These are phyloP conservation scores for Triplophysa dalaica DNA, from an alignment of 2,113 vertebrate species.

Conservation along the genomic window DNA sequence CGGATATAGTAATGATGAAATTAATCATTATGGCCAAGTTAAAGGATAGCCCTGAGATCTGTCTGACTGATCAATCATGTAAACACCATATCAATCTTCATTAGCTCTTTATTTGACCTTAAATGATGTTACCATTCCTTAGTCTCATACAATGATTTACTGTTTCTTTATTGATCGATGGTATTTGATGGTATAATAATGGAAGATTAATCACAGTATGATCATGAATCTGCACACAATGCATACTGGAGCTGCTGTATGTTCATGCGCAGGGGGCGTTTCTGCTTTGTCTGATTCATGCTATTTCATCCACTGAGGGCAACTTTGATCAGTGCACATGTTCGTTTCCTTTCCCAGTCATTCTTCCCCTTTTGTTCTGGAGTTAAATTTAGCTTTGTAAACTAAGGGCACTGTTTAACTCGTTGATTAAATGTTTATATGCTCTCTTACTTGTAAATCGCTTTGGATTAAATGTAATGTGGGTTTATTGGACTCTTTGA, in stretches of 20 bases:
- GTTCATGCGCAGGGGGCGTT: conserved; percentile 67
- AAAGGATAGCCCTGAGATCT: neutral
- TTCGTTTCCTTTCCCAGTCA: neutral
- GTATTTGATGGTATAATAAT: conserved; percentile 5
- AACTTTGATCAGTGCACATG: conserved; percentile 30
- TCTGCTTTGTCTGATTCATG: conserved; percentile 73
- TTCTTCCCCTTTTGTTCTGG: neutral
- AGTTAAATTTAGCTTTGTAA: neutral
- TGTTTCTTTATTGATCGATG: neutral
- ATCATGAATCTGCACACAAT: conserved; percentile 12
- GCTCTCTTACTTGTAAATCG: too few relatives aligned
- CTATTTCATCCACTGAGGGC: conserved; percentile 43
- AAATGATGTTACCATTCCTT: neutral
- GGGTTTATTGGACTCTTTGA: neutral
- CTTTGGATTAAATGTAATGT: too few relatives aligned
- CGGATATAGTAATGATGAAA: neutral
- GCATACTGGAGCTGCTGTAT: conserved; percentile 57
- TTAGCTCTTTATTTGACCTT: neutral
- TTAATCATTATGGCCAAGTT: neutral
- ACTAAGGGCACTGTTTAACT: too few relatives aligned
- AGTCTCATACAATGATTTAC: neutral
- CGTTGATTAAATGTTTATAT: too few relatives aligned
- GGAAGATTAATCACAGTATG: conserved; percentile 11
- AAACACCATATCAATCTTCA: neutral
- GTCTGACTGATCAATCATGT: neutral